Conservation (phyloP, 2,888 invertebrate species). For the Plebejus argus region DNA sequence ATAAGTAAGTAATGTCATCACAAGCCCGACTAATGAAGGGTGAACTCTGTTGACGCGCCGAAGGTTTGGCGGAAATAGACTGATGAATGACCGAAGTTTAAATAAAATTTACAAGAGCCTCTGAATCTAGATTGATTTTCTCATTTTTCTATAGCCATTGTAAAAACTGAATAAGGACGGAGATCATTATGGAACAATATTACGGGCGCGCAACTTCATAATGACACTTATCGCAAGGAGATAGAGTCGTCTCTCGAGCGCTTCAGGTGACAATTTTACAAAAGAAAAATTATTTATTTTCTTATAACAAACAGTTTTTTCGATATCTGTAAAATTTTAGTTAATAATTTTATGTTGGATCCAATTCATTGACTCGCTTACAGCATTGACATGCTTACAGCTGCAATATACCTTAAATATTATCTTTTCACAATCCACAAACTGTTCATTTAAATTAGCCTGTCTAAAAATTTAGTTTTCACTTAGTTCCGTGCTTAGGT, state of each 20-base stretch:
- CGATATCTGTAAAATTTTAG: background rate
- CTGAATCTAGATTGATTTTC: slow-evolving; percentile 27
- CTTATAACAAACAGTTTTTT: slow-evolving; percentile 8
- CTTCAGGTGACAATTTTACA: background rate
- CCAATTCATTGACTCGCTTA: background rate
- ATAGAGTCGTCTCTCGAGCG: background rate
- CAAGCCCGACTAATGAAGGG: slow-evolving; percentile 17
- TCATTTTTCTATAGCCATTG: slow-evolving; percentile 26
- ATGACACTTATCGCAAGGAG: background rate
- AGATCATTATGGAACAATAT: slow-evolving; percentile 23
- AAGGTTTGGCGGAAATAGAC: background rate
- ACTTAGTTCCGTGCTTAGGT: background rate
- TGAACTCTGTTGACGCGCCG: background rate
- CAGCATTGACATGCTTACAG: too few species aligned
- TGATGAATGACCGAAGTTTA: background rate
- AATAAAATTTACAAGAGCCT: slow-evolving; percentile 25
- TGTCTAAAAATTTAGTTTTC: background rate
- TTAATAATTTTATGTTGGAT: background rate
- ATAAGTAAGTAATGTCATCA: background rate
- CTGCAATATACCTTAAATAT: background rate
- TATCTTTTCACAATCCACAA: background rate
- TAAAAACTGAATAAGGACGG: slow-evolving; percentile 26
- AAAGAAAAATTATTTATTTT: slow-evolving; percentile 1
- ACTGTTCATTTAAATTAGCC: background rate
- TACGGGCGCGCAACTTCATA: background rate